phyloP scores from a whole-genome alignment of 2,888 invertebrate species.

The Graphium colonna region DNA sequence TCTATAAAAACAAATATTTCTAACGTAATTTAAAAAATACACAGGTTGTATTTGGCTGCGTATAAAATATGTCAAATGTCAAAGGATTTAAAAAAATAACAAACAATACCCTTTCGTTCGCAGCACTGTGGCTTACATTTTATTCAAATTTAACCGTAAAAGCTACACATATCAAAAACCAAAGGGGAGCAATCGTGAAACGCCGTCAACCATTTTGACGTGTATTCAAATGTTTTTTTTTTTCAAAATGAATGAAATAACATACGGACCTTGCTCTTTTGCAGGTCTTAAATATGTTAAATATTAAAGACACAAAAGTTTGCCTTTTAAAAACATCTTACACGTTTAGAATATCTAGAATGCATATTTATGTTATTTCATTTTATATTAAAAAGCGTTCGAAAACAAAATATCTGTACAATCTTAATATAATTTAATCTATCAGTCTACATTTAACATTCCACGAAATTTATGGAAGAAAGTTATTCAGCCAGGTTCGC shows the following conservation, averaged over 20 bases:
- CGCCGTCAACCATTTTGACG: constrained; percentile 12
- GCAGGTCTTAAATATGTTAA: background rate
- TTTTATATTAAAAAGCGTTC: no score
- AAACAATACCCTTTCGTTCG: background rate
- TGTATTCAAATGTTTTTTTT: constrained; percentile 6
- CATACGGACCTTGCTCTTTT: constrained; percentile 9
- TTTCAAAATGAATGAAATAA: constrained; percentile 9
- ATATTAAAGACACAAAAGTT: constrained; percentile 2
- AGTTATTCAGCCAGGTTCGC: background rate
- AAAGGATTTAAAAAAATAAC: background rate
- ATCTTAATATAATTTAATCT: background rate
- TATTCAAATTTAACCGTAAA: no score
- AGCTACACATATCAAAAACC: background rate
- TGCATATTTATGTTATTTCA: no score
- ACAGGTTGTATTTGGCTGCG: background rate
- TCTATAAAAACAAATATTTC: no score
- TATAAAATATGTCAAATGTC: background rate
- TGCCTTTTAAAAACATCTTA: background rate
- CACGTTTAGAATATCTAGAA: background rate
- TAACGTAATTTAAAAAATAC: background rate
- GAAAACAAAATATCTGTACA: no score
- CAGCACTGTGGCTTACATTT: background rate
- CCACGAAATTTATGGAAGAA: background rate
- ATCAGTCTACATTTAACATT: background rate
- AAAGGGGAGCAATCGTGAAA: constrained; percentile 1